Base-by-base conservation (phyloP, 35 echinoderm and acorn worm species). In the Ptychodera flava region DNA sequence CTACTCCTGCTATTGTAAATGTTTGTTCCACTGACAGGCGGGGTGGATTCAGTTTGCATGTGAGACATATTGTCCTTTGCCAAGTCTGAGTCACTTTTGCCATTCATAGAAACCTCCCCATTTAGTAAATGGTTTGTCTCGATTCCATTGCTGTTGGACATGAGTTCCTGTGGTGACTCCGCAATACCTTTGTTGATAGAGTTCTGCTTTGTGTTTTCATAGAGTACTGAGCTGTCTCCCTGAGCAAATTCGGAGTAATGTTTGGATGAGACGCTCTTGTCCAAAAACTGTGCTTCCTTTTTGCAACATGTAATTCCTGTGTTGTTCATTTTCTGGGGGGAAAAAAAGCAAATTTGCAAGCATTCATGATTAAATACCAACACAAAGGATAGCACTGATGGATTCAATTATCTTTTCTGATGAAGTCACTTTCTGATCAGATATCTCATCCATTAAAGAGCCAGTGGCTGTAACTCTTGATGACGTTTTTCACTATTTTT, bases 271-370 rank as follows among this genome's bases (percentile, higher is more conserved):
- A 6, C 33, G 37, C 32, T 97, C 91, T 36, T 93, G 79, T n/a
- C 96, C 96, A 36, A 90, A 92, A 27, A 99, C 91, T 64, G 89
- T 88, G 28, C 82, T 77, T 33, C 96, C 96, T 75, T 94, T 92
- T 52, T 99, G 96, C 37, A 89, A 88, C 28, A 94, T 81, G 85
- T 88, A 90, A 16, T 86, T 83, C 12, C 37, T 36, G 35, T 99
- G 96, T 1, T 83, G 34, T 34, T 83, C 82, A 15, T 37, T 83
- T 30, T 83, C 82, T 16, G 37, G 45, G 22, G 45, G 22, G 45
- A 64, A 22, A 64, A 12, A 64, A 64, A 6, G 22, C 45, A 6
- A 64, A 64, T 64, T 64, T 64, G 45, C 6, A 64, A 12, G 6
- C 22, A 64, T 12, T 64, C 45, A 64, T 64, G 6, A 6, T 64